Base-by-base conservation (phyloP, 2,113 vertebrate genomes). In the Excalfactoria chinensis region DNA sequence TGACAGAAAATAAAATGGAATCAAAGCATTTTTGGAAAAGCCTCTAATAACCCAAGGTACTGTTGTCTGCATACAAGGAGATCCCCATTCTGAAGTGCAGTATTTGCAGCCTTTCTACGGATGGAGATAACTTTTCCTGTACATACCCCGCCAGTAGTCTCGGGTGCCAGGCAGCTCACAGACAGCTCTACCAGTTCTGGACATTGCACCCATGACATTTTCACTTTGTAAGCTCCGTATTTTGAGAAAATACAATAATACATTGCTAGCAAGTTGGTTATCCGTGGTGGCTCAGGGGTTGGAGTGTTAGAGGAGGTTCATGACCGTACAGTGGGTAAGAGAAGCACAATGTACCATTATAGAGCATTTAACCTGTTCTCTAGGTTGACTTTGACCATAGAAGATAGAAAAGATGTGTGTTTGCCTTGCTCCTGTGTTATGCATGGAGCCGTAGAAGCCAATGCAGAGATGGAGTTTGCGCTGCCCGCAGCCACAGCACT, bases 341-440 rank as follows among this genome's bases (percentile, higher is more conserved):
- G 59, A 13, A 30, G 16, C 28, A 22, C 34, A 48, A 66, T 68
- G 56, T 63, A 37, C 71, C 62, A 9, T 79, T 78, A 41, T 51
- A 34, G 74, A 81, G 32, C 55, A 79, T 5, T 44, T 55, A 35
- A n/a, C 14, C 1, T 1, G 18, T 84, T 64, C 37, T 34, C 0
- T 37, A 37, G 32, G 5, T 68, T 21, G 46, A 53, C 89, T 92
- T 89, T 80, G 59, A 76, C 58, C 74, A 32, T 1, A 19, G 28
- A 18, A 30, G 35, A 64, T 35, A 77, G 18, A 55, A 80, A 55
- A 80, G 86, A 63, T 8, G 4, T 75, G 0, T 68, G 28, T 88
- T 92, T 91, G 49, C 87, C 85, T 72, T 48, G 69, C 84, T 56
- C 41, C 9, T 41, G 12, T 56, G 91, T 49, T 46, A n/a, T 77